Conservation (phyloP, 1,140 invertebrate species). For the Teleopsis dalmanni region DNA sequence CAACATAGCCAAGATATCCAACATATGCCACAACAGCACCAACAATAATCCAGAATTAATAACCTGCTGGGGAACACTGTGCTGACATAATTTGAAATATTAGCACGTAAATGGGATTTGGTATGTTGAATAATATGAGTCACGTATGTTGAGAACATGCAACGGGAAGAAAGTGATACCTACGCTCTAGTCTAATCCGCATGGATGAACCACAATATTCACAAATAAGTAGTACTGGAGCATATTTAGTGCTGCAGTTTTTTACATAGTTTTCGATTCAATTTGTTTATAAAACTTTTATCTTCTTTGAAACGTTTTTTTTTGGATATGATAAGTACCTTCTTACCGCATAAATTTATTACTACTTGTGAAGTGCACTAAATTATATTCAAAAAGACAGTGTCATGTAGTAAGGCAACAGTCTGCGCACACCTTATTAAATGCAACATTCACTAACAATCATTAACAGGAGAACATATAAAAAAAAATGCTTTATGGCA, state of each 20-base stretch:
- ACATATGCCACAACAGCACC: background rate
- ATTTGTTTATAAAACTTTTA: background rate
- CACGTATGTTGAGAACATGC: background rate
- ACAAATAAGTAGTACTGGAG: background rate
- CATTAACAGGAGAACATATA: too few species aligned
- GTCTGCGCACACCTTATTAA: too few species aligned
- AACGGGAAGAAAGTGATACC: background rate
- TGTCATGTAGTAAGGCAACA: too few species aligned
- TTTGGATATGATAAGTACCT: too few species aligned
- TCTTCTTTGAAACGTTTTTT: background rate
- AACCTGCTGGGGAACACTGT: conserved; percentile 9
- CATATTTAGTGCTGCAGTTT: background rate
- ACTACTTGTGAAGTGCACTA: too few species aligned
- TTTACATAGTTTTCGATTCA: background rate
- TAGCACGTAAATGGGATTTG: conserved; percentile 4
- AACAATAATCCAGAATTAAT: background rate
- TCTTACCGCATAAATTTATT: too few species aligned
- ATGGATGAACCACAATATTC: background rate
- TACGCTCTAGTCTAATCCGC: background rate
- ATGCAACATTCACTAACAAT: too few species aligned
- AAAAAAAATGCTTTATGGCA: too few species aligned
- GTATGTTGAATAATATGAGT: background rate
- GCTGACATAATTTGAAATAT: conserved; percentile 11
- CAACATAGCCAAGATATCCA: background rate
- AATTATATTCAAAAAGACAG: too few species aligned